Conservation (phyloP, 2,888 invertebrate species). For the Stenotaenia linearis region DNA sequence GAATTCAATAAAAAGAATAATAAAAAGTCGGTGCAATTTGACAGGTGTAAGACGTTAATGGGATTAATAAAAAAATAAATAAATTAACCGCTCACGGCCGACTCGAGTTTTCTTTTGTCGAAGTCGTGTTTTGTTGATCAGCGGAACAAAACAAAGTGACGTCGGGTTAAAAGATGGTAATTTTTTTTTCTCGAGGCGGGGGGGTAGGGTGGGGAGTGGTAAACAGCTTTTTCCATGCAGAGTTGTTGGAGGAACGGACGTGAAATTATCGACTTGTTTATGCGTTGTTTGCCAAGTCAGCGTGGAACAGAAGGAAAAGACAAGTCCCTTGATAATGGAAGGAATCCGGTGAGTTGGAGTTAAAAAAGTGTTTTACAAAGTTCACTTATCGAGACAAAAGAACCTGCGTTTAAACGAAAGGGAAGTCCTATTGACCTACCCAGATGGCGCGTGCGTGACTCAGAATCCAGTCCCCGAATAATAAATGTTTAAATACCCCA, state of each 20-base stretch:
- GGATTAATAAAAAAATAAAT: not conserved
- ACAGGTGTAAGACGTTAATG: not conserved
- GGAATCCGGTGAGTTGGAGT: not conserved
- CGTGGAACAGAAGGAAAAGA: not conserved
- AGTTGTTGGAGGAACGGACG: not conserved
- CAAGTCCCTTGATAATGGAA: not conserved
- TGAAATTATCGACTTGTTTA: conserved; percentile 7
- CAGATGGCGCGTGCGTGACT: conserved; percentile 26
- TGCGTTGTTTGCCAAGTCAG: not conserved
- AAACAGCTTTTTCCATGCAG: not conserved
- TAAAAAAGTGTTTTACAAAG: not conserved
- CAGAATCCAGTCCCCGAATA: not conserved
- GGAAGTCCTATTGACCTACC: conserved; percentile 7
- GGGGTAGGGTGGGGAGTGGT: too few species aligned
- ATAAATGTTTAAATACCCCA: not conserved
- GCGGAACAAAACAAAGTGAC: too few species aligned
- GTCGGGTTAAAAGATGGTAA: not conserved
- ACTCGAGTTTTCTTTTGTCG: too few species aligned
- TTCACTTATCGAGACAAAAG: not conserved
- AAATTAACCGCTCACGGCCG: not conserved
- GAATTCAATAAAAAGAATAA: too few species aligned
- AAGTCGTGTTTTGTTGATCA: too few species aligned
- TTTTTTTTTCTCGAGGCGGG: too few species aligned
- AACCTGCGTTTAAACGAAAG: not conserved
- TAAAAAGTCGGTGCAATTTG: not conserved